Evolutionary conservation across 2,888 invertebrate species (phyloP), one percentile per base, ranked within the genome.

Genomic region (Tiliacea aurago): DNA sequence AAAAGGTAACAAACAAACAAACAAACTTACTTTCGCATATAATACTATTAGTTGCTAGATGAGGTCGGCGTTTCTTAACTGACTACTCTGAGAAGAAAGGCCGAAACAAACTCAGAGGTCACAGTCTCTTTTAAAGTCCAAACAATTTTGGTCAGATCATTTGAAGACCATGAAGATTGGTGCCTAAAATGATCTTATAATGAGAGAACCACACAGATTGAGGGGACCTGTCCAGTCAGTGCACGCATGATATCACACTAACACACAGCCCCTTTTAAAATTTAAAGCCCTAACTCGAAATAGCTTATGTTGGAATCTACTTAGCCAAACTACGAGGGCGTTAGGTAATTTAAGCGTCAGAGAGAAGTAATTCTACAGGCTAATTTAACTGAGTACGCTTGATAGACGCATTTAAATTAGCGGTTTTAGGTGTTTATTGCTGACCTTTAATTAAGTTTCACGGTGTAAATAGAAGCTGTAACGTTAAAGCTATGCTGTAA

Each of bases 251-350:
- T 6, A 37, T 37, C 18, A 10, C 18, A 13, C 43, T 20, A 56
- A 41, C 20, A n/a, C 18, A 28, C 45, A 33, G 6, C 37, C 9
- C 23, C 49, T 73, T 61, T 76, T 49, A 56, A 81, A 75, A 74
- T 81, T 61, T 75, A 75, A 76, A 23, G 10, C 11, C 5, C 0
- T 37, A 20, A 33, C 62, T 74, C 7, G 43, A 61, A 80, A 81
- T 43, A 75, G 28, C 23, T 13, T 37, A 81, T 56, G 55, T 76
- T 76, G 55, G 20, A 49, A 45, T 49, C 49, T 49, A 76, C 55
- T 76, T 49, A 81, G 33, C 23, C 0, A 5, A 33, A 13, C 23
- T 13, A 23, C 13, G 47, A 23, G 23, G 15, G 33, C 7, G 33
- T 7, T 43, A 61, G 75, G 49, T 62, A 74, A 49, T 74, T 61